Conservation (phyloP, 1,140 invertebrate genomes). For the Drosophila elegans region DNA sequence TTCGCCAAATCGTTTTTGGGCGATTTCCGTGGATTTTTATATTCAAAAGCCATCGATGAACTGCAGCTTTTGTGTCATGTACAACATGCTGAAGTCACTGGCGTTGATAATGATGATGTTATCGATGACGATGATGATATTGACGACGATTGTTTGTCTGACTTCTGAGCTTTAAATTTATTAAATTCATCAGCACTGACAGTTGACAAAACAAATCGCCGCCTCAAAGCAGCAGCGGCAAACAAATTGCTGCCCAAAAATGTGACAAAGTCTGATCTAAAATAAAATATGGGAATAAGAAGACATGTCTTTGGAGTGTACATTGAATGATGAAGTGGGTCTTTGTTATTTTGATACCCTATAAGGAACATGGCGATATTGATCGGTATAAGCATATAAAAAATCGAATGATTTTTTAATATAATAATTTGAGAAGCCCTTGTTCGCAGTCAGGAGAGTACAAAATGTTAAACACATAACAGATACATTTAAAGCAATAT, state of each 20-base stretch:
- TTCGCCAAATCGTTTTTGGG: slow-evolving; percentile 69
- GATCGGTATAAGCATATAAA: background rate
- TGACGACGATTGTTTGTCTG: slow-evolving; percentile 44
- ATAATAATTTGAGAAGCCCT: too few species aligned
- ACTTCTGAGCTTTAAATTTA: slow-evolving; percentile 65
- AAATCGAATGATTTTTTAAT: too few species aligned
- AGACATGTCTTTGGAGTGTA: slow-evolving; percentile 29
- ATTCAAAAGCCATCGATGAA: slow-evolving; percentile 77
- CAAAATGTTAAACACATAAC: too few species aligned
- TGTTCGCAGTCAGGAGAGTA: too few species aligned
- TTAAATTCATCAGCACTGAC: slow-evolving; percentile 76
- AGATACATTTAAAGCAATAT: too few species aligned
- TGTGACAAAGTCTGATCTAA: slow-evolving; percentile 68
- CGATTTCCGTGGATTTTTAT: slow-evolving; percentile 52
- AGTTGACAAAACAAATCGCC: slow-evolving; percentile 78
- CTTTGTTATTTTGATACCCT: slow-evolving; percentile 14
- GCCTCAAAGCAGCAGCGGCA: slow-evolving; percentile 20
- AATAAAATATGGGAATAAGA: slow-evolving; percentile 63
- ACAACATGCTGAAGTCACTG: slow-evolving; percentile 57
- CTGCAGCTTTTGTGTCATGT: slow-evolving; percentile 81
- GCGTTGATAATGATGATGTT: slow-evolving; percentile 20
- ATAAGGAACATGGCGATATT: background rate
- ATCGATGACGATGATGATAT: slow-evolving; percentile 22
- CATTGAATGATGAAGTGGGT: slow-evolving; percentile 38
- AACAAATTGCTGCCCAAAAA: slow-evolving; percentile 48